Evolutionary conservation across 2,888 invertebrate genomes (phyloP).

Genomic region (Drosophila kambysellisi): DNA sequence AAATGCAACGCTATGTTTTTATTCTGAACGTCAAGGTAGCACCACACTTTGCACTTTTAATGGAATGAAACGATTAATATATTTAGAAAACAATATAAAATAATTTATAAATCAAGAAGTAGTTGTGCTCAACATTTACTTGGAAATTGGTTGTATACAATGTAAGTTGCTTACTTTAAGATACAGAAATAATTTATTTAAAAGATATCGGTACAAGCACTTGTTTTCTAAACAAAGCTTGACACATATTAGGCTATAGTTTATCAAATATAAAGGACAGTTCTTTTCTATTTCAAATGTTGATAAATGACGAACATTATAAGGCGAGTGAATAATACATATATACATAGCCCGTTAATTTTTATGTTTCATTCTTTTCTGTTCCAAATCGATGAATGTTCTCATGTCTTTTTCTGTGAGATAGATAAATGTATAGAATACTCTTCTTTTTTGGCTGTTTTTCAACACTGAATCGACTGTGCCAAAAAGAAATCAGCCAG

Average conservation of each 20-base stretch:
- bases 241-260: too few species aligned
- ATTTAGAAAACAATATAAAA: neutral
- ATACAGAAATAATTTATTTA: neutral
- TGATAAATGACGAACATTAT: neutral
- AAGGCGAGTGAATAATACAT: neutral
- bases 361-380: neutral
- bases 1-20: neutral
- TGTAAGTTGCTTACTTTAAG: neutral
- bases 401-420: neutral
- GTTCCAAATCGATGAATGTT: constrained; percentile 11
- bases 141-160: neutral
- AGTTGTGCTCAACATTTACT: neutral
- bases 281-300: neutral
- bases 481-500: constrained; percentile 59
- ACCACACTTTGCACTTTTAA: neutral
- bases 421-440: constrained; percentile 20
- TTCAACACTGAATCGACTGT: constrained; percentile 49
- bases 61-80: neutral
- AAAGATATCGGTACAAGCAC: too few species aligned
- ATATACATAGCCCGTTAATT: neutral
- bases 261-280: neutral
- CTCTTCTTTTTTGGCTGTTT: constrained; percentile 5
- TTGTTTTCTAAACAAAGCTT: neutral
- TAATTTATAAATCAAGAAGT: neutral
- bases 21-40: constrained; percentile 26